Percentiles rank a stretch among this genome's conserved stretches.
phyloP scores from a whole-genome alignment of 1,140 invertebrate genomes.

The Ostrea denselamellosa region DNA sequence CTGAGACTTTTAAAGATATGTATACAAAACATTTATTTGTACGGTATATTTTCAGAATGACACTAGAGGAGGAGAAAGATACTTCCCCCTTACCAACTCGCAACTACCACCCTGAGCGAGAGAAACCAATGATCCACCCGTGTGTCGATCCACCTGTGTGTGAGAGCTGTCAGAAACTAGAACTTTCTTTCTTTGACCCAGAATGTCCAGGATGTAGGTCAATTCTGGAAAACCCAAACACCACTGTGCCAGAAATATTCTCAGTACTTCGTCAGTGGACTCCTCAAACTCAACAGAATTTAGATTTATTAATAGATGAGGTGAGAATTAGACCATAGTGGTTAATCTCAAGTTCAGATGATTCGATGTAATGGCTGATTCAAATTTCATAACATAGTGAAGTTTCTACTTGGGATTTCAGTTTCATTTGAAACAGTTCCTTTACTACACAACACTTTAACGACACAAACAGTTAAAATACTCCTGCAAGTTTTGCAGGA shows the following conservation, averaged over 20 bases:
- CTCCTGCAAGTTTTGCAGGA: no score
- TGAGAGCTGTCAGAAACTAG: constrained; percentile 78
- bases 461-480: no score
- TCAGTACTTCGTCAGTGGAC: constrained; percentile 82
- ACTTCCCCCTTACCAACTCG: constrained; percentile 46
- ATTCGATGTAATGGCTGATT: background rate
- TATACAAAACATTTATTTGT: background rate
- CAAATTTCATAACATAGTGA: no score
- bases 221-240: constrained; percentile 76
- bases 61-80: constrained; percentile 58
- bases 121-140: constrained; percentile 78
- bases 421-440: no score
- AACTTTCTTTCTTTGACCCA: constrained; percentile 81
- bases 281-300: constrained; percentile 81
- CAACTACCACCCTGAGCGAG: constrained; percentile 55
- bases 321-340: constrained; percentile 63
- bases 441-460: no score
- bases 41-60: constrained; percentile 60
- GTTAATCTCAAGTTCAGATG: background rate
- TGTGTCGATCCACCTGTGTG: constrained; percentile 81
- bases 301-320: constrained; percentile 80
- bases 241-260: constrained; percentile 80
- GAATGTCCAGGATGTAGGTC: constrained; percentile 79
- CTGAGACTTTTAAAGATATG: background rate
- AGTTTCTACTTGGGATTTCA: no score